Evolutionary conservation across 2,888 invertebrate genomes (phyloP).

Genomic region (Xiphydria camelus): DNA sequence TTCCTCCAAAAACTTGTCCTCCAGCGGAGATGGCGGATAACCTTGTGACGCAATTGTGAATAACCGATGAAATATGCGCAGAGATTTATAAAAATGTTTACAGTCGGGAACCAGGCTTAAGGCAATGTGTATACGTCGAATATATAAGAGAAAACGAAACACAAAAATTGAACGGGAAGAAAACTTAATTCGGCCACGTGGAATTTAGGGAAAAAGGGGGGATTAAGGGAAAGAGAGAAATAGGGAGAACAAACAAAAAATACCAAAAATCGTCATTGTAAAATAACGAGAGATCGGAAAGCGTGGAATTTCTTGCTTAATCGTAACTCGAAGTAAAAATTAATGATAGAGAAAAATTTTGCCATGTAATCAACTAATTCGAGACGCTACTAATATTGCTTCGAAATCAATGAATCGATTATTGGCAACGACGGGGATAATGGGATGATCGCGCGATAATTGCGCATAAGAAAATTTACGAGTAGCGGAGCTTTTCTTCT

Average conservation of each 20-base stretch:
- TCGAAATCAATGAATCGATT: slow-evolving; percentile 8
- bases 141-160: not conserved
- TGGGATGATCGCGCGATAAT: not conserved
- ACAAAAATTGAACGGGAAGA: too few species aligned
- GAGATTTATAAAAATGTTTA: slow-evolving; percentile 48
- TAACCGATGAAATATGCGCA: slow-evolving; percentile 18
- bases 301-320: slow-evolving; percentile 7
- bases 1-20: too few species aligned
- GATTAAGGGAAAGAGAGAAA: not conserved
- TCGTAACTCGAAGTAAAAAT: slow-evolving; percentile 2
- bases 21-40: too few species aligned
- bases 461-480: not conserved
- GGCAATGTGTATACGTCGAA: slow-evolving; percentile 3
- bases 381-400: slow-evolving; percentile 7
- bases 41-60: not conserved
- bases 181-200: too few species aligned
- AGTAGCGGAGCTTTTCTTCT: slow-evolving; percentile 6
- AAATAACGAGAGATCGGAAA: not conserved
- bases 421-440: slow-evolving; percentile 2
- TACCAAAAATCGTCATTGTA: not conserved
- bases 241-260: not conserved
- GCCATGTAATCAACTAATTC: slow-evolving; percentile 7
- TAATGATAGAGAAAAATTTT: slow-evolving; percentile 2
- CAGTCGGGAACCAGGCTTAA: slow-evolving; percentile 18
- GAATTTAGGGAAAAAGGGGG: not conserved